phyloP scores from a whole-genome alignment of 1,140 invertebrate genomes.

The Drosophila aff. region DNA sequence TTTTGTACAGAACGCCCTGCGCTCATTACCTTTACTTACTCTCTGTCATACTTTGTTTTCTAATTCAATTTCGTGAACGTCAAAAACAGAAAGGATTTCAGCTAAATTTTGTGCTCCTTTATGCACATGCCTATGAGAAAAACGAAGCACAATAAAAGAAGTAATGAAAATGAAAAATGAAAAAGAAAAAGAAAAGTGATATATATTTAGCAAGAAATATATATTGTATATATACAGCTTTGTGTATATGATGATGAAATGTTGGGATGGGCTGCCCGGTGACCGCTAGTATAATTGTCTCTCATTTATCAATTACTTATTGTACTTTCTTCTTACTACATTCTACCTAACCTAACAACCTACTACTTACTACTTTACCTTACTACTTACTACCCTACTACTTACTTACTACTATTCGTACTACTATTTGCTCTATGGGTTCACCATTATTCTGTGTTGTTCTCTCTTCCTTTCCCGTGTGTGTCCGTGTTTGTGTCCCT shows the following conservation, averaged over 20 bases:
- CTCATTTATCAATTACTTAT: constrained; percentile 84
- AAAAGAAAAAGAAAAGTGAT: constrained; percentile 39
- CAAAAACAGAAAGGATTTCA: constrained; percentile 61
- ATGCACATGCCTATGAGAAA: constrained; percentile 56
- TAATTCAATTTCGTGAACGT: constrained; percentile 70
- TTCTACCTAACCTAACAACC: constrained; percentile 74
- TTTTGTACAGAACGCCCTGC: constrained; percentile 60
- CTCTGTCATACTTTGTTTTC: constrained; percentile 73
- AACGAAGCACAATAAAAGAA: constrained; percentile 29
- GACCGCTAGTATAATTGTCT: constrained; percentile 85
- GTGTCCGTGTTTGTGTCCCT: constrained; percentile 77
- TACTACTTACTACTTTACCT: constrained; percentile 68
- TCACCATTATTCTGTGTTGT: constrained; percentile 74
- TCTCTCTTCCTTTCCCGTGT: constrained; percentile 66
- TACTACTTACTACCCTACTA: constrained; percentile 59
- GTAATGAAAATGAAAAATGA: constrained; percentile 18
- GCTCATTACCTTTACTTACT: constrained; percentile 69
- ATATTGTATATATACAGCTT: constrained; percentile 70
- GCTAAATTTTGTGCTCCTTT: constrained; percentile 67
- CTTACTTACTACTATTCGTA: constrained; percentile 72
- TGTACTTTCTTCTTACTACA: constrained; percentile 82
- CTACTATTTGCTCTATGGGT: constrained; percentile 82
- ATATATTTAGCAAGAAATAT: constrained; percentile 62
- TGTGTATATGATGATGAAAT: constrained; percentile 84
- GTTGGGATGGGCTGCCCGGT: constrained; percentile 86